Conservation (phyloP, 2,113 vertebrate genomes). For the pig (Sus scrofa) region DNA sequence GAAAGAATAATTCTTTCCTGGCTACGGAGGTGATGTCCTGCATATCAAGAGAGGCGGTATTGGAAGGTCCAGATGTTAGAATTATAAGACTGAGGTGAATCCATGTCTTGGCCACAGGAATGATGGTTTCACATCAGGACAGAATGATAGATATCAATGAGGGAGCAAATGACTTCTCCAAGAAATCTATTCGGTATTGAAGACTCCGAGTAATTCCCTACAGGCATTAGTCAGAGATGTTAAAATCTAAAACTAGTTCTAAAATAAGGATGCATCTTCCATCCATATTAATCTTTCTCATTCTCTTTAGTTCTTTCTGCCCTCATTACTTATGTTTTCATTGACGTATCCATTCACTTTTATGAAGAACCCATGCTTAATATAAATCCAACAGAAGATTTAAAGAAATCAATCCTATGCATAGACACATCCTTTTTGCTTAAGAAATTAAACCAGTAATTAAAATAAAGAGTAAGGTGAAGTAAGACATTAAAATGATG, state of each 20-base stretch:
- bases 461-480: not conserved
- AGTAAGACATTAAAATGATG: not conserved
- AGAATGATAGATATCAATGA: not conserved
- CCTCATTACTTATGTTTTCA: not conserved
- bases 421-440: not conserved
- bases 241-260: not conserved
- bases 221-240: not conserved
- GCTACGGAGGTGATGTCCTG: not conserved
- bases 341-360: not conserved
- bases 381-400: not conserved
- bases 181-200: not conserved
- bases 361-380: not conserved
- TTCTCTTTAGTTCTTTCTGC: not conserved
- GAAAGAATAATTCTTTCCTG: not conserved
- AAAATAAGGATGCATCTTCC: not conserved
- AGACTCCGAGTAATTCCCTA: not conserved
- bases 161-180: not conserved
- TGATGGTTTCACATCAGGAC: not conserved
- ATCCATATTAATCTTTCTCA: not conserved
- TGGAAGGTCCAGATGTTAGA: not conserved
- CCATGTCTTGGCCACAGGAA: not conserved
- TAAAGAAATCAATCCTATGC: not conserved
- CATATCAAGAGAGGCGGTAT: not conserved
- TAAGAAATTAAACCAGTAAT: not conserved
- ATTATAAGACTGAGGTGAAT: not conserved